Evolutionary conservation across 2,797 vertebrate species (phyloP).

Genomic region (Mycteria americana): DNA sequence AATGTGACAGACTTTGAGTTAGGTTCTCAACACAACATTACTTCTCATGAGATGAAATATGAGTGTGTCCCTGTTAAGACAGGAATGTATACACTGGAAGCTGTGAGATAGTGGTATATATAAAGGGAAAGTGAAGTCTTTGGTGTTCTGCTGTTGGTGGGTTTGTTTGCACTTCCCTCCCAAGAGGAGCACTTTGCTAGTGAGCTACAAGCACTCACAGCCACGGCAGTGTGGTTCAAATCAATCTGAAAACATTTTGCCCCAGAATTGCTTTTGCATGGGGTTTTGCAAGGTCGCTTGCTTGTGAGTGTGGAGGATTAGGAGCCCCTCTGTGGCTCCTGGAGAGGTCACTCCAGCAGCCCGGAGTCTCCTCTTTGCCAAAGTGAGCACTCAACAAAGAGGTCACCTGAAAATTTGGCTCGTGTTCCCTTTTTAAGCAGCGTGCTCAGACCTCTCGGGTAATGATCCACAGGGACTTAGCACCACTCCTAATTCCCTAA

Average conservation of each 20-base stretch:
- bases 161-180: not conserved
- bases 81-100: not conserved
- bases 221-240: not conserved
- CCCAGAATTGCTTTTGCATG: not conserved
- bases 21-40: not conserved
- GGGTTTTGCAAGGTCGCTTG: not conserved
- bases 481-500: not conserved
- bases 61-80: not conserved
- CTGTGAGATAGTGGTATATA: not conserved
- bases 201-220: not conserved
- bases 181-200: not conserved
- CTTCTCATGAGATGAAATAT: not conserved
- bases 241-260: not conserved
- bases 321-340: not conserved
- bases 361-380: not conserved
- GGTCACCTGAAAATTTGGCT: not conserved
- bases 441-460: not conserved
- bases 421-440: not conserved
- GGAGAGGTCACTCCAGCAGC: not conserved
- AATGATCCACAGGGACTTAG: not conserved
- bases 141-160: not conserved
- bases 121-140: not conserved
- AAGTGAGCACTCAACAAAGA: not conserved
- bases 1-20: not conserved
- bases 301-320: not conserved